Evolutionary conservation across 2,888 invertebrate species (phyloP), one percentile per base, ranked within the genome.

Genomic region (Parnassius smintheus): DNA sequence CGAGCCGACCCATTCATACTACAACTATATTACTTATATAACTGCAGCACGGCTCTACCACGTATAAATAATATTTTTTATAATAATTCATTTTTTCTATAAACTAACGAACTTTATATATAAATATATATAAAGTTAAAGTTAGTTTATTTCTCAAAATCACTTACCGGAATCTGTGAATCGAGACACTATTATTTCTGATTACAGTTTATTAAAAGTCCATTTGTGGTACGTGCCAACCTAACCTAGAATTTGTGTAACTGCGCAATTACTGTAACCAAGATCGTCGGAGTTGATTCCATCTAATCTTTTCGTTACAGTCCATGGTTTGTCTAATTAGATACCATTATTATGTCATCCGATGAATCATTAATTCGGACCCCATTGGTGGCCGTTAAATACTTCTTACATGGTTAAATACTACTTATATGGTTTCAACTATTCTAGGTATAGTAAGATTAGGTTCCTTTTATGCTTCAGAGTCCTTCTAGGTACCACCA

Each of bases 181-280:
- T 52, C 50, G 44, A 44, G 35, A n/a, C 25, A 35, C 50, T 45
- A 62, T 62, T 62, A 62, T 50, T 41, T 62, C 12, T 62, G 44
- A 62, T 62, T 59, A 55, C 35, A 8, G 58, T 44, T 62, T 50
- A 59, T 58, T 59, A 62, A 42, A 58, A 50, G 45, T 49, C 54
- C 44, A 55, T 55, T 59, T 45, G 10, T 22, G 18, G 35, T 50
- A 52, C 48, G 13, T 46, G 52, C 35, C 25, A 13, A 12, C 48
- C 48, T 41, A 46, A 51, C n/a, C 25, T 49, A 13, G 49, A 2
- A 44, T 11, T 13, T 51, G 50, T 22, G n/a, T 44, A 45, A 12
- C 12, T 13, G 13, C 13, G 9, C 54, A 48, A 54, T 60, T 48
- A 55, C 54, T 48, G 18, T 18, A 18, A 55, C n/a, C 46, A 48